Evolutionary conservation across 1,140 invertebrate genomes (phyloP).

Genomic region (Heliconius himera): DNA sequence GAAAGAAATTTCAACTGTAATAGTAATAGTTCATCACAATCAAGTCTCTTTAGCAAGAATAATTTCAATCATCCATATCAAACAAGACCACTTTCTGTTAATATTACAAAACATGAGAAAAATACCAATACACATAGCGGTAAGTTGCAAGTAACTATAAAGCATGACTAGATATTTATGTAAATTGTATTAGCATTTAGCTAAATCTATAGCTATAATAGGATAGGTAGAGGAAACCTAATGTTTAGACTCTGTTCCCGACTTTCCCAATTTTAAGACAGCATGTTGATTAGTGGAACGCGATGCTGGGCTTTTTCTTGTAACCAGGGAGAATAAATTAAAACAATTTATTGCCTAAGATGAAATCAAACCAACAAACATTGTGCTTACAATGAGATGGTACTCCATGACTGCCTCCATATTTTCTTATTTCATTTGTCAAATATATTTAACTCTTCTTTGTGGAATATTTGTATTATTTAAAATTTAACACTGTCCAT

Average conservation of each 20-base stretch:
- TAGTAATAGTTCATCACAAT: slow-evolving; percentile 66
- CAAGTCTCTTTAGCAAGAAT: slow-evolving; percentile 71
- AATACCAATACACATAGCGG: slow-evolving; percentile 62
- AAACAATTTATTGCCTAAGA: too few species aligned
- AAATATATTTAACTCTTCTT: not conserved
- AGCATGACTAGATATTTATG: slow-evolving; percentile 31
- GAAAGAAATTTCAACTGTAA: slow-evolving; percentile 80
- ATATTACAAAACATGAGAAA: slow-evolving; percentile 74
- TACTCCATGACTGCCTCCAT: too few species aligned
- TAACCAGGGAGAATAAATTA: too few species aligned
- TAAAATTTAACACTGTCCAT: not conserved
- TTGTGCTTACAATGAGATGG: too few species aligned
- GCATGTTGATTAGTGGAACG: too few species aligned
- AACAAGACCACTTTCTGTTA: slow-evolving; percentile 77
- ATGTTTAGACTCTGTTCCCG: too few species aligned
- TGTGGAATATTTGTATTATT: not conserved
- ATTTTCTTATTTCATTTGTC: too few species aligned
- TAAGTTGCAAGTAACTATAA: slow-evolving; percentile 52
- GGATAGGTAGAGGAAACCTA: too few species aligned
- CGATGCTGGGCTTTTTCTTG: too few species aligned
- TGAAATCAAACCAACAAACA: too few species aligned
- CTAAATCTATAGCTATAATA: not conserved
- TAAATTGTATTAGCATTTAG: slow-evolving; percentile 16
- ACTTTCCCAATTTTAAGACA: too few species aligned
- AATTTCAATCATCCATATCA: slow-evolving; percentile 78